phyloP scores from a whole-genome alignment of 2,797 vertebrate genomes.

The Sebastes dallii region DNA sequence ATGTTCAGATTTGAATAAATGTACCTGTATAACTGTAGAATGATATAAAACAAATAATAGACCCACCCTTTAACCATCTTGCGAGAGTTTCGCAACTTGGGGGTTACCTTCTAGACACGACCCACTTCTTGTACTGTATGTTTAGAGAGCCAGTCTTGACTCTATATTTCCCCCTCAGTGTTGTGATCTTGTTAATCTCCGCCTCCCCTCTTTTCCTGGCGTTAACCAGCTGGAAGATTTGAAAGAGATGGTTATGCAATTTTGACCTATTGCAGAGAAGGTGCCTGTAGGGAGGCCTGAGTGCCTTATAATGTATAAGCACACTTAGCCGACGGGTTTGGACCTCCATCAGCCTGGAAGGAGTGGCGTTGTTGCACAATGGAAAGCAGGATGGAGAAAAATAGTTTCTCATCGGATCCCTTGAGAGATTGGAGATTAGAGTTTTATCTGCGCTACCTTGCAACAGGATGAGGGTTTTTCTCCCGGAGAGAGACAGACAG shows the following conservation, averaged over 20 bases:
- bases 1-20: too few species aligned
- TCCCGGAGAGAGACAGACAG: slow-evolving; percentile 25
- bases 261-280: slow-evolving; percentile 38
- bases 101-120: too few species aligned
- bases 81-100: accelerated
- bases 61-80: accelerated
- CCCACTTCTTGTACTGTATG: background rate
- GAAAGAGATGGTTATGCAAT: slow-evolving; percentile 51
- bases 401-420: slow-evolving; percentile 55
- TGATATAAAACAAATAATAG: too few species aligned
- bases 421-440: slow-evolving; percentile 60
- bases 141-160: background rate
- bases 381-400: slow-evolving; percentile 52
- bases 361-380: slow-evolving; percentile 41
- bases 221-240: slow-evolving; percentile 40
- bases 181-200: slow-evolving; percentile 30
- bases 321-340: slow-evolving; percentile 42
- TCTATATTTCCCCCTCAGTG: slow-evolving; percentile 4
- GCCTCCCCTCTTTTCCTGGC: slow-evolving; percentile 14
- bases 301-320: slow-evolving; percentile 54
- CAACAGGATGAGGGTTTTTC: slow-evolving; percentile 52
- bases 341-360: slow-evolving; percentile 32
- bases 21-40: accelerated
- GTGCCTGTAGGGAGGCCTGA: slow-evolving; percentile 37
- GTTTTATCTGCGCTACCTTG: slow-evolving; percentile 51